Evolutionary conservation across 2,113 vertebrate species (phyloP), one percentile per base, ranked within the genome.

Genomic region (Colistium nudipinnis): DNA sequence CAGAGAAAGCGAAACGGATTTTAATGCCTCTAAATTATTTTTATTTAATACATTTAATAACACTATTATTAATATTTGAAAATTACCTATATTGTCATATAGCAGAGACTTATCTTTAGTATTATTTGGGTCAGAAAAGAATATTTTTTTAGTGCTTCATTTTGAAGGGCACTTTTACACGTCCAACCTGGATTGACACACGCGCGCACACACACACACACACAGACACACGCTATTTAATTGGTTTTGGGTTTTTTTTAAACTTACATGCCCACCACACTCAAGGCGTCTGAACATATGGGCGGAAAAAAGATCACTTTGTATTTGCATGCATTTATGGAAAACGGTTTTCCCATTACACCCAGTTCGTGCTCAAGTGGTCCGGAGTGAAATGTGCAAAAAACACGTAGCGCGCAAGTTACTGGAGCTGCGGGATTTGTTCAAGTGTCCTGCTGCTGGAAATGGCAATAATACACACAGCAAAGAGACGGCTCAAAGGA

Each of bases 401-500:
- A 90, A 87, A 87, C 94, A 93, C 93, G 95, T 90, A 92, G 92
- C 90, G 89, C 89, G 91, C 88, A 88, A 93, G 93, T 95, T 92
- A 85, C 86, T 78, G 90, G 82, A 93, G 94, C 91, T 86, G 54
- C 89, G 92, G 93, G 97, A 97, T 98, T 96, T 96, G 91, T 43
- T 93, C 62, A 63, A 93, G 94, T 93, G 87, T 92, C 93, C 92
- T 87, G 88, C 91, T 89, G 93, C 84, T 90, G 93, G 91, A 91
- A 94, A 94, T 91, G 93, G 94, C 90, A 92, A 91, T 93, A 92
- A 90, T 92, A 94, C 92, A 93, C 94, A 93, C 92, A 91, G 94
- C 93, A 92, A 87, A 92, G 90, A 93, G 91, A 91, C 73, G 92
- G 91, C 94, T 95, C 94, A 92, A 95, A 93, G 96, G 95, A 97